A percentile compares a stretch with the other conserved stretches of the same genome.
Conservation (phyloP, 1,140 invertebrate species). For the Monomorium pharaonis region DNA sequence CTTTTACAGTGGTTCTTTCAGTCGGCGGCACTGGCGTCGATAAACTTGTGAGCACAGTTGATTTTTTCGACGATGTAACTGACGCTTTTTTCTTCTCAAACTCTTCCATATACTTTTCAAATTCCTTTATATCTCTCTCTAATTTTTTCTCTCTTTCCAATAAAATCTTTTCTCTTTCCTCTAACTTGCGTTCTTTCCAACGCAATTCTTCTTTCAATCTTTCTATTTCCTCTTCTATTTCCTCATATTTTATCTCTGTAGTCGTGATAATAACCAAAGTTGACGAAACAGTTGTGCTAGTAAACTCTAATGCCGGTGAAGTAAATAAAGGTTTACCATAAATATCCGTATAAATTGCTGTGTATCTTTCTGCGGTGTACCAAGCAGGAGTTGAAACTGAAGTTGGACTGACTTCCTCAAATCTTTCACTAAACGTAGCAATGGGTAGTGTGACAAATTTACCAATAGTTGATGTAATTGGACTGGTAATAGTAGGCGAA, state of each 20-base stretch:
- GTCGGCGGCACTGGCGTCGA: constrained; percentile 33
- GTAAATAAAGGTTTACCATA: background rate
- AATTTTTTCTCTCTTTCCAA: constrained; percentile 12
- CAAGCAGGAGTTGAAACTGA: background rate
- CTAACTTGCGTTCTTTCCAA: constrained; percentile 12
- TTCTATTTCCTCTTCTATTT: constrained; percentile 44
- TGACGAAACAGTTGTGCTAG: background rate
- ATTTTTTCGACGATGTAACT: background rate
- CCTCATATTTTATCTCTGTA: background rate
- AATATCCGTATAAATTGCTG: background rate
- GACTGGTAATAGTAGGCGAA: background rate
- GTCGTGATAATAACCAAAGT: background rate
- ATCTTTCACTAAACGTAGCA: background rate
- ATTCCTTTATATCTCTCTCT: background rate
- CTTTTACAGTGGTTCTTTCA: background rate
- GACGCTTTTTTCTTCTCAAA: background rate
- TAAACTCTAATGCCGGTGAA: background rate
- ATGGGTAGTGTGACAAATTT: constrained; percentile 1
- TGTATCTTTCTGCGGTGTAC: background rate
- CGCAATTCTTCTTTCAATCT: constrained; percentile 17
- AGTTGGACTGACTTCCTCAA: background rate
- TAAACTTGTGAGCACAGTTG: constrained; percentile 6
- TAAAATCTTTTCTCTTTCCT: constrained; percentile 35
- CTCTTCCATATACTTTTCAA: background rate
- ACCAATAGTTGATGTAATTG: background rate